Conservation (phyloP, 2,113 vertebrate genomes). For the Anguilla japonica region DNA sequence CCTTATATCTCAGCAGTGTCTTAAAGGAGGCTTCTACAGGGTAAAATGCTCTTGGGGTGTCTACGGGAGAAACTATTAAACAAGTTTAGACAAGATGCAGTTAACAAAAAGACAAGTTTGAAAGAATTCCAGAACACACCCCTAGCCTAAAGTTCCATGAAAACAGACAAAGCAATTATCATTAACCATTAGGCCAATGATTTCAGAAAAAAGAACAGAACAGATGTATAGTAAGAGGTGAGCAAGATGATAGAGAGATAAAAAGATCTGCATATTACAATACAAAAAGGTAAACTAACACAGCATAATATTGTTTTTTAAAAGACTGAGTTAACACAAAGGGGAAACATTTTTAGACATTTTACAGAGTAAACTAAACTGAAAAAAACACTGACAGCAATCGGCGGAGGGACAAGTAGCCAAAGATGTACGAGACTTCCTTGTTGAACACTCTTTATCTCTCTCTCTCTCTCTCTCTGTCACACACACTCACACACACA, state of each 20-base stretch:
- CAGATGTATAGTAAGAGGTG: neutral
- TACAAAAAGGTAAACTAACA: neutral
- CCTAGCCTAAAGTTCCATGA: neutral
- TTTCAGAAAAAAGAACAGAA: neutral
- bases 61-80: neutral
- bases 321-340: neutral
- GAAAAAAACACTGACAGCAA: neutral
- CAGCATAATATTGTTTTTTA: neutral
- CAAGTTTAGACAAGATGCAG: neutral
- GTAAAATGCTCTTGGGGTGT: neutral
- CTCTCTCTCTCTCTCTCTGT: neutral
- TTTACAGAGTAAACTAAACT: neutral
- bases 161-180: neutral
- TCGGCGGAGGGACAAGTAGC: neutral
- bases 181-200: neutral
- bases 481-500: neutral
- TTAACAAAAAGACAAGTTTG: neutral
- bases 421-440: neutral
- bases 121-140: neutral
- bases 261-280: neutral
- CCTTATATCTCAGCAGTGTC: constrained; percentile 1
- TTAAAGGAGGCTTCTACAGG: neutral
- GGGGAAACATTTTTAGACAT: neutral
- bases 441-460: neutral
- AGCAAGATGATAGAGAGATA: neutral